These are phyloP conservation scores for Belonocnema kinseyi DNA, from an alignment of 1,140 invertebrate species.

Conservation along the genomic window DNA sequence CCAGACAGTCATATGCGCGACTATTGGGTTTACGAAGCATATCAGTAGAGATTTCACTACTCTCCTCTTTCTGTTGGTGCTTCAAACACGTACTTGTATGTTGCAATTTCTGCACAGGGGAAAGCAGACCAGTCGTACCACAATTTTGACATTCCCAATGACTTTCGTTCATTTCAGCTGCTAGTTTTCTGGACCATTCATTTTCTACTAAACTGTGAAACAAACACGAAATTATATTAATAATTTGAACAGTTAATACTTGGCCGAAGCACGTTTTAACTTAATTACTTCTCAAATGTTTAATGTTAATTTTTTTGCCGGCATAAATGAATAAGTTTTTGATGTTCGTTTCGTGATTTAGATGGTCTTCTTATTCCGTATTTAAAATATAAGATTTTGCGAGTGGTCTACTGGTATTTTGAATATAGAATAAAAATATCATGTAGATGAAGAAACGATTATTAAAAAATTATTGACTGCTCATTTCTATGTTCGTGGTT, in stretches of 20 bases:
- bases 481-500: too few relatives aligned
- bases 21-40: constrained; percentile 79
- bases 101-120: constrained; percentile 78
- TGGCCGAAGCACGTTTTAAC: too few relatives aligned
- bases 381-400: constrained; percentile 6
- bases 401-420: neutral
- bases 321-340: too few relatives aligned
- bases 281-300: too few relatives aligned
- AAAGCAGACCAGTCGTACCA: constrained; percentile 72
- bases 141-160: constrained; percentile 79
- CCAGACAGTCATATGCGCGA: constrained; percentile 83
- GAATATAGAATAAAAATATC: neutral
- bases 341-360: too few relatives aligned
- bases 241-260: neutral
- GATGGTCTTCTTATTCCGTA: neutral
- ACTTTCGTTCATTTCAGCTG: constrained; percentile 74
- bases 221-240: constrained; percentile 38
- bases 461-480: too few relatives aligned
- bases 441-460: too few relatives aligned
- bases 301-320: too few relatives aligned
- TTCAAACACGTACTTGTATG: constrained; percentile 70
- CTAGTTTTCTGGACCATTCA: constrained; percentile 78
- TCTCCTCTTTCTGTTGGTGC: constrained; percentile 62
- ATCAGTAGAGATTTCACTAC: constrained; percentile 42
- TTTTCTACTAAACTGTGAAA: constrained; percentile 77